phyloP scores from a whole-genome alignment of 2,888 invertebrate species.

The Osmoderma eremita region DNA sequence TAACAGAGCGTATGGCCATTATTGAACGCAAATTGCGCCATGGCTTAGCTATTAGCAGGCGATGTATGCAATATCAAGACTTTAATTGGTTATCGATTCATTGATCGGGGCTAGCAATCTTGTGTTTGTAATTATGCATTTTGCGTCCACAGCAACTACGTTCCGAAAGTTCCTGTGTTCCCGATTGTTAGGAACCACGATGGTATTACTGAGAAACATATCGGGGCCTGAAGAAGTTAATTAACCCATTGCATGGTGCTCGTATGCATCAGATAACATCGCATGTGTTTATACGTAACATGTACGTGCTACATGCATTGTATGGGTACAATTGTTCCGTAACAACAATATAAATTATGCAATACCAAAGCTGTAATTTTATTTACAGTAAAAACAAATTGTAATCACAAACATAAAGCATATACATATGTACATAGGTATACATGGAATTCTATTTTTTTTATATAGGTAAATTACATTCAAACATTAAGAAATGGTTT shows the following conservation, averaged over 20 bases:
- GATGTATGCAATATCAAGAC: slow-evolving; percentile 18
- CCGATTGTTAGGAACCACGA: slow-evolving; percentile 9
- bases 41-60: not conserved
- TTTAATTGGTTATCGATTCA: slow-evolving; percentile 31
- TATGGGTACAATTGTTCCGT: no score
- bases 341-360: no score
- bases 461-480: no score
- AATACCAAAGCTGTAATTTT: no score
- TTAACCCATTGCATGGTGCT: not conserved
- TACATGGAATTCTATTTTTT: no score
- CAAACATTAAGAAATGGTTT: no score
- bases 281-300: no score
- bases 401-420: no score
- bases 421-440: no score
- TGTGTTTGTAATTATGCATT: slow-evolving; percentile 20
- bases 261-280: not conserved
- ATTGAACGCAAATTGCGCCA: slow-evolving; percentile 9
- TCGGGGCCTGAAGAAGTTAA: slow-evolving; percentile 10
- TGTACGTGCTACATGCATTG: no score
- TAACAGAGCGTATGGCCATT: not conserved
- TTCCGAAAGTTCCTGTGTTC: slow-evolving; percentile 16
- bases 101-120: slow-evolving; percentile 2
- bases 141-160: slow-evolving; percentile 9
- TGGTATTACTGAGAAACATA: not conserved
- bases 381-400: no score